Evolutionary conservation across 2,797 vertebrate species (phyloP).

Genomic region (Argya squamiceps): DNA sequence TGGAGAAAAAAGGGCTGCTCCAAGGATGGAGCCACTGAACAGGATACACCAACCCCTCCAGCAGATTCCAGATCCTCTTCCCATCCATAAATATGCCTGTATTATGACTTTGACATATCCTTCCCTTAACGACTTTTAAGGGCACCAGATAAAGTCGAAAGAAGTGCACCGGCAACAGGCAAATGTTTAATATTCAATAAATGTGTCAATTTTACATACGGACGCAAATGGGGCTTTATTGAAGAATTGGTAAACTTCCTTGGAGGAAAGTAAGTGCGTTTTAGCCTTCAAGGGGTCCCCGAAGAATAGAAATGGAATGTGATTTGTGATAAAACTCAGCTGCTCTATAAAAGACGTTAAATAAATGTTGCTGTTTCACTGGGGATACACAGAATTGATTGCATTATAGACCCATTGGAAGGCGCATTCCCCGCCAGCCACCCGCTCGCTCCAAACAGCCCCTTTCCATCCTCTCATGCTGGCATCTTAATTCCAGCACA

Average conservation of each 20-base stretch:
- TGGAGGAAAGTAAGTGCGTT: slow-evolving; percentile 81
- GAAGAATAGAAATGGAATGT: slow-evolving; percentile 82
- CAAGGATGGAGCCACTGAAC: not conserved
- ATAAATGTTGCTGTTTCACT: slow-evolving; percentile 84
- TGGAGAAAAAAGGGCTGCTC: not conserved
- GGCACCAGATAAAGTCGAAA: slow-evolving; percentile 42
- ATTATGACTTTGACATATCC: slow-evolving; percentile 19
- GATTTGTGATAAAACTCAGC: slow-evolving; percentile 84
- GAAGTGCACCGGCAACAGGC: slow-evolving; percentile 20
- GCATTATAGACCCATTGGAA: slow-evolving; percentile 78
- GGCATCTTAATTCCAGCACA: not conserved
- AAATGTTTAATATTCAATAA: slow-evolving; percentile 82
- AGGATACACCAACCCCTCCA: not conserved
- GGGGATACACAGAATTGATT: slow-evolving; percentile 83
- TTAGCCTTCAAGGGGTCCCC: slow-evolving; percentile 82
- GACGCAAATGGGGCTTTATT: slow-evolving; percentile 80
- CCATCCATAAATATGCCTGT: not conserved
- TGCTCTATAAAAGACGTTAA: slow-evolving; percentile 86
- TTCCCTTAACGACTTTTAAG: slow-evolving; percentile 59
- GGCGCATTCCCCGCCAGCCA: slow-evolving; percentile 66
- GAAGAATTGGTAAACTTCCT: slow-evolving; percentile 84
- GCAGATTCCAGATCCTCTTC: not conserved
- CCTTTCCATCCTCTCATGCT: not conserved
- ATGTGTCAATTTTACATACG: slow-evolving; percentile 81
- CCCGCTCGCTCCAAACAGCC: not conserved